Evolutionary conservation across 2,888 invertebrate species (phyloP).

Genomic region (Cabera pusaria): DNA sequence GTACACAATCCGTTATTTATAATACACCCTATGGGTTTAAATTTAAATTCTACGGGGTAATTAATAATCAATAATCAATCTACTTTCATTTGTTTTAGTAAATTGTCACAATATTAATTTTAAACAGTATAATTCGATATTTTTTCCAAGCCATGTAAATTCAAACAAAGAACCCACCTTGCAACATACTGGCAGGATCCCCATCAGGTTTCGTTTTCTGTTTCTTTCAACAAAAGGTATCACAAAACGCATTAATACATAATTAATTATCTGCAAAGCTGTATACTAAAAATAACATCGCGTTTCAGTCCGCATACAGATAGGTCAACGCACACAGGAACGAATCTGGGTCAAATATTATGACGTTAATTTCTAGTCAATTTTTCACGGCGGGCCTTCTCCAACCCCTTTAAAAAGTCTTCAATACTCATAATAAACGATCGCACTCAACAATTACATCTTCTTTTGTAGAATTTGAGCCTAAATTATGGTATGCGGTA

Average conservation of each 20-base stretch:
- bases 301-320: slow-evolving; percentile 75
- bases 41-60: no score
- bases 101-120: no score
- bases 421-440: slow-evolving; percentile 38
- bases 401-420: slow-evolving; percentile 32
- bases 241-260: slow-evolving; percentile 73
- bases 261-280: slow-evolving; percentile 81
- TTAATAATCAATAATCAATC: no score
- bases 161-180: slow-evolving; percentile 74
- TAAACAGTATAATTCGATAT: no score
- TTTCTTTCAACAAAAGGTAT: slow-evolving; percentile 45
- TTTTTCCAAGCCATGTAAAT: slow-evolving; percentile 13
- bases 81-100: no score
- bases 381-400: slow-evolving; percentile 33
- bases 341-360: slow-evolving; percentile 79
- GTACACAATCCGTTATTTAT: no score
- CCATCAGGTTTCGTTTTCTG: slow-evolving; percentile 44
- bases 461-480: slow-evolving; percentile 45
- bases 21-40: no score
- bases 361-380: slow-evolving; percentile 52
- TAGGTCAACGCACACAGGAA: slow-evolving; percentile 79
- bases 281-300: slow-evolving; percentile 79
- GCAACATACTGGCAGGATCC: slow-evolving; percentile 47
- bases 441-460: slow-evolving; percentile 33
- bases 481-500: slow-evolving; percentile 66